Conservation (phyloP, 2,797 vertebrate genomes). For the Varecia variegata region DNA sequence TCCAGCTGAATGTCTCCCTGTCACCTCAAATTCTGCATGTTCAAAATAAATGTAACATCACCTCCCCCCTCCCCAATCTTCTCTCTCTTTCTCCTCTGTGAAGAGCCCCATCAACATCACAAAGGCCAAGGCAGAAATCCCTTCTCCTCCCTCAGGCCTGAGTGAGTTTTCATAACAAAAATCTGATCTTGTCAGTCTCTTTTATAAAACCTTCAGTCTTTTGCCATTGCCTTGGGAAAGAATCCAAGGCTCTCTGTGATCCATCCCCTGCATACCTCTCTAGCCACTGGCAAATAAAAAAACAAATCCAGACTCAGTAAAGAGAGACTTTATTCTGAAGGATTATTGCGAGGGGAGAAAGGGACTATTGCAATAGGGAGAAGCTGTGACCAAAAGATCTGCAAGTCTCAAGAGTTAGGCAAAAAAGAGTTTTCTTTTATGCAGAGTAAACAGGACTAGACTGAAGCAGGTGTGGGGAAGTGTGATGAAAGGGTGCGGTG, state of each 20-base stretch:
- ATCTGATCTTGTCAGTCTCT: not conserved
- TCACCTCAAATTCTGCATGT: not conserved
- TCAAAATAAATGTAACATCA: conserved; percentile 22
- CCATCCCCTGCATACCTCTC: not conserved
- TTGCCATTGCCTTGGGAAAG: not conserved
- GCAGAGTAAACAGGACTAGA: not conserved
- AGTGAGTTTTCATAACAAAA: conserved; percentile 19
- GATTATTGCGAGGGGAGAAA: not conserved
- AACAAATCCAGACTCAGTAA: not conserved
- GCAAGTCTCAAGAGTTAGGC: not conserved
- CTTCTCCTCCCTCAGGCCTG: not conserved
- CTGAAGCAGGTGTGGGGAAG: not conserved
- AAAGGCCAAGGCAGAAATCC: not conserved
- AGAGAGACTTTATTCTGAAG: conserved; percentile 1
- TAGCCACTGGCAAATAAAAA: not conserved
- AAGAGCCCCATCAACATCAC: not conserved
- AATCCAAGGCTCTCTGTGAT: not conserved
- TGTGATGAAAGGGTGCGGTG: not conserved
- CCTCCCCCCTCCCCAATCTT: not conserved
- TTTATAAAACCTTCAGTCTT: conserved; percentile 1
- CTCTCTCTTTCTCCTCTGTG: not conserved
- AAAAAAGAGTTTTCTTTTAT: not conserved
- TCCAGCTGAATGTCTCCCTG: not conserved
- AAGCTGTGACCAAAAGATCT: not conserved
- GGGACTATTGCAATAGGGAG: not conserved